These are phyloP conservation scores for Pedionomus torquatus DNA, from an alignment of 2,113 vertebrate species.

Conservation along the genomic window DNA sequence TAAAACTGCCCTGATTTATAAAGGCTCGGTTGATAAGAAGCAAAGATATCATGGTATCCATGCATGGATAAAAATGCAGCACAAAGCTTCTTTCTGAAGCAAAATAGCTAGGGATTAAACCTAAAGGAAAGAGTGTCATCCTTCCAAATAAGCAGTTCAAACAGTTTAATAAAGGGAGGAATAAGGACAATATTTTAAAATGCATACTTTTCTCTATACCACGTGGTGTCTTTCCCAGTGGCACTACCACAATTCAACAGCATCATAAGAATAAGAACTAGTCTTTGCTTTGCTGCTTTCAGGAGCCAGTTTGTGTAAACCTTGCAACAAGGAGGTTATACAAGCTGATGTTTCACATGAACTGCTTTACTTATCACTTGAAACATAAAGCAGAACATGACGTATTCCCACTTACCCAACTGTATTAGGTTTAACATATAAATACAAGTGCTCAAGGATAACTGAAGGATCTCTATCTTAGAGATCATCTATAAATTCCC, in stretches of 20 bases:
- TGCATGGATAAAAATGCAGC: not conserved
- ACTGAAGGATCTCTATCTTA: not conserved
- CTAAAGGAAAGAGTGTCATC: not conserved
- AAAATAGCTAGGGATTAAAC: slow-evolving; percentile 9
- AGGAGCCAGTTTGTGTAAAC: not conserved
- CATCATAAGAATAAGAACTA: not conserved
- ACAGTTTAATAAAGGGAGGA: not conserved
- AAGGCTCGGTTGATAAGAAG: not conserved
- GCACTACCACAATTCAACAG: not conserved
- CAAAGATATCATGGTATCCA: not conserved
- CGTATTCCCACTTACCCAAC: not conserved
- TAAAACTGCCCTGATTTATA: not conserved
- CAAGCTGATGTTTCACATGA: not conserved
- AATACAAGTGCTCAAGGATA: not conserved
- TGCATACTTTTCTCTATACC: not conserved
- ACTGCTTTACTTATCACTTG: not conserved
- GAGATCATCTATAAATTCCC: not conserved
- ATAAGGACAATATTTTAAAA: not conserved
- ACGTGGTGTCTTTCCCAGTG: not conserved
- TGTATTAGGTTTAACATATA: not conserved
- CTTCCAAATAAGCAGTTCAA: not conserved
- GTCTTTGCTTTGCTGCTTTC: not conserved
- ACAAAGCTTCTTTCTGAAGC: slow-evolving; percentile 1
- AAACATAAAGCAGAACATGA: not conserved
- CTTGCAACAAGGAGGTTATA: not conserved